Evolutionary conservation across 2,797 vertebrate genomes (phyloP).

Genomic region (Perodicticus potto): DNA sequence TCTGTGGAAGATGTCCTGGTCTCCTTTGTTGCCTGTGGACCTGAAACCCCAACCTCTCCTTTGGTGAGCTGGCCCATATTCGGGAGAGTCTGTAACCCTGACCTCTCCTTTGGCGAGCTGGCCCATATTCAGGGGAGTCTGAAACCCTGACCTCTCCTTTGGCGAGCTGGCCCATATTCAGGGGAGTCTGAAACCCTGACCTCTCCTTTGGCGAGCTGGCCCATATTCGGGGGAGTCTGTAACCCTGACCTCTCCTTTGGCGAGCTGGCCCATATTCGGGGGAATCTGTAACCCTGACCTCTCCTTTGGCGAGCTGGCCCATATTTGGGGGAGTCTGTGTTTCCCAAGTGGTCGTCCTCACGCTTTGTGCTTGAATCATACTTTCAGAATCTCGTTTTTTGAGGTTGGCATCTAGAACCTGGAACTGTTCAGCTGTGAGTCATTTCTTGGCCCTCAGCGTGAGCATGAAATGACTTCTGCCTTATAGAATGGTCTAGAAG

Average conservation of each 20-base stretch:
- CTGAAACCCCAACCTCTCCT: not conserved
- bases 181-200: no score
- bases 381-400: not conserved
- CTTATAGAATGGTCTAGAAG: not conserved
- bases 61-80: fast-evolving
- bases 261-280: not conserved
- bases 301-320: not conserved
- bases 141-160: not conserved
- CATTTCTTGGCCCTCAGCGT: no score
- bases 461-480: fast-evolving
- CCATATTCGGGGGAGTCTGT: no score
- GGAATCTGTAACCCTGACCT: no score
- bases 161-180: fast-evolving
- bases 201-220: not conserved
- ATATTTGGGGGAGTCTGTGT: no score
- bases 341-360: not conserved
- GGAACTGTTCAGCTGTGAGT: fast-evolving
- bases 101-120: not conserved
- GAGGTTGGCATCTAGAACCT: not conserved
- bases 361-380: not conserved
- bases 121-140: fast-evolving
- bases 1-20: fast-evolving
- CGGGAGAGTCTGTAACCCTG: no score
- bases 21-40: fast-evolving
- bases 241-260: not conserved